phyloP scores from a whole-genome alignment of 2,797 vertebrate species.

The Molossus molossus region DNA sequence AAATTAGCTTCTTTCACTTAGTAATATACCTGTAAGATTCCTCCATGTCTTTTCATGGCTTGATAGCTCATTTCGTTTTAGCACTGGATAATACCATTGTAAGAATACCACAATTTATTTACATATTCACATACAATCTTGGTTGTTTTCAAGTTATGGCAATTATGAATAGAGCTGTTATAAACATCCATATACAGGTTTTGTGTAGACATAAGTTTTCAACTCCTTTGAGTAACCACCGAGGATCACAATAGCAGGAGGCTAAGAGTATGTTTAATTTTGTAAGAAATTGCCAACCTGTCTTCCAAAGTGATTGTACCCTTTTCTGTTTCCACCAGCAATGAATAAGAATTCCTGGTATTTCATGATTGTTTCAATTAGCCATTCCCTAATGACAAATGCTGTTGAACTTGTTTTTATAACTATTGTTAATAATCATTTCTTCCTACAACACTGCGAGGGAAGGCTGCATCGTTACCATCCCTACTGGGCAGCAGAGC shows the following conservation, averaged over 20 bases:
- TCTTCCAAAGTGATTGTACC: neutral
- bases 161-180: slow-evolving; percentile 30
- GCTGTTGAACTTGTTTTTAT: neutral
- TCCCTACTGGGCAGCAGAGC: neutral
- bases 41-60: neutral
- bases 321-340: neutral
- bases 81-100: neutral
- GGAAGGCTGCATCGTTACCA: neutral
- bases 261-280: neutral
- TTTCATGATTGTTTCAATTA: neutral
- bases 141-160: slow-evolving; percentile 20
- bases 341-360: neutral
- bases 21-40: neutral
- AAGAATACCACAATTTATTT: neutral
- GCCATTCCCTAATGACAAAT: neutral
- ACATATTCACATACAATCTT: neutral
- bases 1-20: slow-evolving; percentile 26
- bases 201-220: neutral
- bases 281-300: neutral
- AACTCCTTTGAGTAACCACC: slow-evolving; percentile 5
- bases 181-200: neutral
- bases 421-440: slow-evolving; percentile 45
- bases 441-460: neutral
- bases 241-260: neutral
- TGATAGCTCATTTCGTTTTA: neutral